Evolutionary conservation across 1,140 invertebrate genomes (phyloP).

Genomic region (Yoshiicerus persimilis): DNA sequence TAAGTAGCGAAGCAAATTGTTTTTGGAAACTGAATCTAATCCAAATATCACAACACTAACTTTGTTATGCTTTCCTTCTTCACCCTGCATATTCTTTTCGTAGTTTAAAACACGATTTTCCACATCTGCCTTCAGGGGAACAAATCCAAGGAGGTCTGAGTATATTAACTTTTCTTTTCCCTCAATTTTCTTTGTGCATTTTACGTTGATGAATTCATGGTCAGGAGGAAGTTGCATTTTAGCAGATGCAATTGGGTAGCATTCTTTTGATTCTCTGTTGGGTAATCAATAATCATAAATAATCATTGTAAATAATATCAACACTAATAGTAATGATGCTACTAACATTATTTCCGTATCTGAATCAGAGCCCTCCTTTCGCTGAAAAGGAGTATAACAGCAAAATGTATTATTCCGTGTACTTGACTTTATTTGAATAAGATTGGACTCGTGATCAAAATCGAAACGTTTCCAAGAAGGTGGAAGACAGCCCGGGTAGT

Average conservation of each 20-base stretch:
- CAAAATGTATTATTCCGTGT: neutral
- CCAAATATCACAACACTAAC: slow-evolving; percentile 72
- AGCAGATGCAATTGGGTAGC: no score
- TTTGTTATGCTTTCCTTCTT: neutral
- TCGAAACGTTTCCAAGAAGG: neutral
- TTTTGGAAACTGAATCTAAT: no score
- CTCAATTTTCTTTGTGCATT: neutral
- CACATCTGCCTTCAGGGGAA: no score
- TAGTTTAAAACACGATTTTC: no score
- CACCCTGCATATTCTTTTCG: neutral
- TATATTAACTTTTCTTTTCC: neutral
- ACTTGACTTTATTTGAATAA: neutral
- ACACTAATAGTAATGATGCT: neutral
- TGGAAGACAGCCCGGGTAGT: neutral
- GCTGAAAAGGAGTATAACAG: neutral
- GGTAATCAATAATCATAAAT: neutral
- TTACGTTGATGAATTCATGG: no score
- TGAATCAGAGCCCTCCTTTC: neutral
- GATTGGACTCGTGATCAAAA: neutral
- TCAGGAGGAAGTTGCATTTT: no score
- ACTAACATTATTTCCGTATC: neutral
- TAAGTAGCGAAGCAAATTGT: slow-evolving; percentile 82
- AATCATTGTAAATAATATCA: neutral
- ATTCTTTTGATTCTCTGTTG: no score
- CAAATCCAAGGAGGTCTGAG: no score